Percentiles rank a stretch among this genome's conserved stretches.
phyloP scores from a whole-genome alignment of 2,113 vertebrate species.

The Aepyceros melampus region DNA sequence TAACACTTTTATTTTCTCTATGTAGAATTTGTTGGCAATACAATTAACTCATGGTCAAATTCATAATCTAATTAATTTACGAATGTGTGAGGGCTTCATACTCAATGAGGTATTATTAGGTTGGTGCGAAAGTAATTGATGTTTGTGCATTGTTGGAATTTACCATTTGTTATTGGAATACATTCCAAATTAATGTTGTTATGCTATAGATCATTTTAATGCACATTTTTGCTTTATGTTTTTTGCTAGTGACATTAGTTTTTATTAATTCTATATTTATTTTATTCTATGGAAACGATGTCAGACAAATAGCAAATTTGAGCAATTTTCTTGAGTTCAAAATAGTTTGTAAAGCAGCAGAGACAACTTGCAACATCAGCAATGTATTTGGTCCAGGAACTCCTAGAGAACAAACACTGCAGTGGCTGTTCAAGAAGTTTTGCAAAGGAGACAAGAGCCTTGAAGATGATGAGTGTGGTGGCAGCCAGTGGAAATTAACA shows the following conservation, averaged over 20 bases:
- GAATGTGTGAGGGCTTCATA: background rate
- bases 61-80: background rate
- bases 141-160: background rate
- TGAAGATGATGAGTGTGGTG: background rate
- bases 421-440: background rate
- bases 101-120: background rate
- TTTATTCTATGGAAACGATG: background rate
- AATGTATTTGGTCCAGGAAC: background rate
- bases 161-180: background rate
- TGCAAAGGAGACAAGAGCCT: background rate
- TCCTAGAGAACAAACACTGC: background rate
- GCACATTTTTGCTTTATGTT: background rate
- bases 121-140: background rate
- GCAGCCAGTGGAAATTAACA: background rate
- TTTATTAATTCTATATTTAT: background rate
- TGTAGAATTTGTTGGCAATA: background rate
- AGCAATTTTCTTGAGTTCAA: background rate
- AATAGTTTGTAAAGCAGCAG: background rate
- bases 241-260: background rate
- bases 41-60: background rate
- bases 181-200: background rate
- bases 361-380: background rate
- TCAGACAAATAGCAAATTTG: background rate
- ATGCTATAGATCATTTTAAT: background rate
- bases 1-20: background rate